Percentiles rank a stretch among this genome's conserved stretches.
These are phyloP conservation scores for Eupithecia tripunctaria DNA, from an alignment of 2,888 invertebrate genomes.

Conservation along the genomic window DNA sequence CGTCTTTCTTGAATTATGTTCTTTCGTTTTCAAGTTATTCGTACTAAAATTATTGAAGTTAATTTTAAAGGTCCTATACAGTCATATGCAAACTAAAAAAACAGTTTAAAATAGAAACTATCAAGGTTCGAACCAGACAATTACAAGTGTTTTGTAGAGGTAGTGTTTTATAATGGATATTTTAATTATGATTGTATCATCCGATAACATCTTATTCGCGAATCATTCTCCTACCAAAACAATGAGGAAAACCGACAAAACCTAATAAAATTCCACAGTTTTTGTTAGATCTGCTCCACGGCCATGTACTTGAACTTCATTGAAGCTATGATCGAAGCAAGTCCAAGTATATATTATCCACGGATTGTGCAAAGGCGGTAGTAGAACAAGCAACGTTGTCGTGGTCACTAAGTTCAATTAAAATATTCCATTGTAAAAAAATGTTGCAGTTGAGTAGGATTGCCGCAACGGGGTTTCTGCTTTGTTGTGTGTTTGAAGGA, in stretches of 20 bases:
- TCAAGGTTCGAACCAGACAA: neutral
- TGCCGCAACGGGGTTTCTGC: slow-evolving; percentile 47
- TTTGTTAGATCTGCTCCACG: slow-evolving; percentile 11
- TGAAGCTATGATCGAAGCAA: slow-evolving; percentile 6
- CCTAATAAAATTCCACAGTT: slow-evolving; percentile 12
- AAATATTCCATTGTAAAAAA: slow-evolving; percentile 34
- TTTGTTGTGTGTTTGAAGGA: slow-evolving; percentile 54
- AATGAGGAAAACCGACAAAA: slow-evolving; percentile 21
- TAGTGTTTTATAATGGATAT: neutral
- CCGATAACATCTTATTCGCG: neutral
- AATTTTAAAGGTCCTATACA: no score
- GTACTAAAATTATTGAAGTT: no score
- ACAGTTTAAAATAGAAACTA: neutral
- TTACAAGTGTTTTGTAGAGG: neutral
- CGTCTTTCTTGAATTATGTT: no score
- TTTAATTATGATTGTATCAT: neutral
- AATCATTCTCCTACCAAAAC: slow-evolving; percentile 12
- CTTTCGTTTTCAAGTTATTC: neutral
- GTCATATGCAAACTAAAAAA: neutral
- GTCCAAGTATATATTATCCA: slow-evolving; percentile 31
- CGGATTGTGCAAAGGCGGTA: slow-evolving; percentile 24
- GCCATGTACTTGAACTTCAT: slow-evolving; percentile 25
- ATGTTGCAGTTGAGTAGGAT: slow-evolving; percentile 47
- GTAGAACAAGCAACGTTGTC: slow-evolving; percentile 24
- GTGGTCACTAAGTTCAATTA: slow-evolving; percentile 26